Percentiles rank a stretch among this genome's conserved stretches.
phyloP scores from a whole-genome alignment of 2,888 invertebrate species.

The Colostygia pectinataria region DNA sequence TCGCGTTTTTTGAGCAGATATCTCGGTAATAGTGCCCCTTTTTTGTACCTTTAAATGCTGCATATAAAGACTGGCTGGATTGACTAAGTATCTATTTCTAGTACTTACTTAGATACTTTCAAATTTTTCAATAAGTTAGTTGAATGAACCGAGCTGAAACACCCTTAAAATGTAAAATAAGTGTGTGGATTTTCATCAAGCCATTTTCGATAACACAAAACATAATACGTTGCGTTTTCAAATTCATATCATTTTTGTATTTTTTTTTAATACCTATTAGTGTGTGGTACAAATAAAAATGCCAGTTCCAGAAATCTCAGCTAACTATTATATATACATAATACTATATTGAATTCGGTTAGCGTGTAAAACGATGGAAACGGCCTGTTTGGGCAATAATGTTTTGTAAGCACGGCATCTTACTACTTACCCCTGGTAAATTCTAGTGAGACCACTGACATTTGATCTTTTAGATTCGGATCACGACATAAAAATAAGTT shows the following conservation, averaged over 20 bases:
- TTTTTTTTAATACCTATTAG: too few relatives aligned
- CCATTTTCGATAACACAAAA: too few relatives aligned
- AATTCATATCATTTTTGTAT: too few relatives aligned
- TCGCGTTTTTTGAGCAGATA: conserved; percentile 27
- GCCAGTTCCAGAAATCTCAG: conserved; percentile 19
- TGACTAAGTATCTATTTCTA: neutral
- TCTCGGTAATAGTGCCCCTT: conserved; percentile 20
- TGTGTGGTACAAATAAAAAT: neutral
- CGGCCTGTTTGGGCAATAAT: conserved; percentile 53
- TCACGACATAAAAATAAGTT: neutral
- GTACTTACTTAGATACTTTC: too few relatives aligned
- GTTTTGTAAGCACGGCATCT: conserved; percentile 54
- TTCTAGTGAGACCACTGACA: neutral
- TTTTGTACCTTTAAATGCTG: conserved; percentile 13
- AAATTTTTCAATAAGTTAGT: too few relatives aligned
- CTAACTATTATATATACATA: too few relatives aligned
- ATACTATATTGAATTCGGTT: conserved; percentile 33
- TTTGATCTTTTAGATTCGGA: neutral
- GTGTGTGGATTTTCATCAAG: too few relatives aligned
- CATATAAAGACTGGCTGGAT: conserved; percentile 18
- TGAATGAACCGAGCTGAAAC: too few relatives aligned
- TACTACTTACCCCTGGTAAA: neutral
- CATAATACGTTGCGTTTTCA: too few relatives aligned
- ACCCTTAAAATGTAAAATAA: too few relatives aligned
- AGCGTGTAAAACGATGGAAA: conserved; percentile 60